phyloP scores from a whole-genome alignment of 2,113 vertebrate genomes.

The Gymnorhina tibicen region DNA sequence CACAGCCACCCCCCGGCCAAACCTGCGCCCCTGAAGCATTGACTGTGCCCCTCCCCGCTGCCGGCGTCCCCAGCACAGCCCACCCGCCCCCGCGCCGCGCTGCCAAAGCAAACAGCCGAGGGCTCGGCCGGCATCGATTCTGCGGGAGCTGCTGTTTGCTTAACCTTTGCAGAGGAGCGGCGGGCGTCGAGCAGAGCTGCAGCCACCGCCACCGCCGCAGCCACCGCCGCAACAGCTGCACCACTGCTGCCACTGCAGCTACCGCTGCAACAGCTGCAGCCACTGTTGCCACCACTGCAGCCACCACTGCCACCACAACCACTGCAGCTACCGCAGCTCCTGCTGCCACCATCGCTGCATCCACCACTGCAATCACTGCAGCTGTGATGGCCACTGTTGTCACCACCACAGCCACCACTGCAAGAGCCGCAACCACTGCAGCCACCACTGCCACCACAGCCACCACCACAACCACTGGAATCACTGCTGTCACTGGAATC shows the following conservation, averaged over 20 bases:
- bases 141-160: slow-evolving; percentile 74
- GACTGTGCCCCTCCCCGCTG: not conserved
- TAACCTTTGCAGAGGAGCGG: slow-evolving; percentile 73
- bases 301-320: rapidly evolving
- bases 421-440: not conserved
- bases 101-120: slow-evolving; percentile 72
- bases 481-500: not conserved
- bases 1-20: not conserved
- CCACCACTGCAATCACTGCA: not conserved
- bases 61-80: not conserved
- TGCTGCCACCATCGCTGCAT: not conserved
- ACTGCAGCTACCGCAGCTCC: not conserved
- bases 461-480: not conserved
- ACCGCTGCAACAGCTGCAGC: not conserved
- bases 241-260: rapidly evolving
- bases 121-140: slow-evolving; percentile 67
- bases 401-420: not conserved
- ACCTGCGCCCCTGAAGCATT: rapidly evolving
- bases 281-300: no score
- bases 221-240: rapidly evolving
- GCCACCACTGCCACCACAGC: no score
- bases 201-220: not conserved
- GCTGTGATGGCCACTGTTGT: rapidly evolving
- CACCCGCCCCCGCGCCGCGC: slow-evolving; percentile 34
- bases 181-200: not conserved